These are phyloP conservation scores for Plutomurus gul DNA, from an alignment of 1,140 invertebrate species.

Conservation along the genomic window DNA sequence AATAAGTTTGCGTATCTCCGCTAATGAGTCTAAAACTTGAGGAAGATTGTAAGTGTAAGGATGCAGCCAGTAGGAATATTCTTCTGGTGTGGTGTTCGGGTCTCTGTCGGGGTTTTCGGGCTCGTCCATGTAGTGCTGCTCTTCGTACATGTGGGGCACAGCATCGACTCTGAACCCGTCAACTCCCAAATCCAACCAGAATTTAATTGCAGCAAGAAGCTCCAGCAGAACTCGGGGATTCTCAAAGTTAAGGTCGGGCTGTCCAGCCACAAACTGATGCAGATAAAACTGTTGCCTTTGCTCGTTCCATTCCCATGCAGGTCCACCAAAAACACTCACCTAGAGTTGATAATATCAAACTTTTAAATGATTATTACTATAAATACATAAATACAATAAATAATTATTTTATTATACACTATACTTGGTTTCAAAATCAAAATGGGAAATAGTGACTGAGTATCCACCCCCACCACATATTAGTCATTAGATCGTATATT, in stretches of 20 bases:
- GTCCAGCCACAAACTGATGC: slow-evolving; percentile 70
- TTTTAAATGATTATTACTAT: too few relatives aligned
- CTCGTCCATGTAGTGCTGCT: slow-evolving; percentile 59
- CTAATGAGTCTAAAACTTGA: neutral
- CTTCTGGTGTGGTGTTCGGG: neutral
- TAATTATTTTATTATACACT: neutral
- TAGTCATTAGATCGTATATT: too few relatives aligned
- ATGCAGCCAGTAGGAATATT: neutral
- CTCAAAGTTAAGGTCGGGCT: slow-evolving; percentile 77
- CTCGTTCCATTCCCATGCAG: slow-evolving; percentile 73
- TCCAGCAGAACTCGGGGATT: slow-evolving; percentile 66
- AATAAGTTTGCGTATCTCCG: neutral
- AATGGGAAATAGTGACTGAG: slow-evolving; percentile 67
- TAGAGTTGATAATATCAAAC: neutral
- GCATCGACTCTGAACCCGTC: slow-evolving; percentile 76
- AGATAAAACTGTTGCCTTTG: slow-evolving; percentile 72
- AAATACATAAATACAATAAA: neutral
- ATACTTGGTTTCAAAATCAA: slow-evolving; percentile 62
- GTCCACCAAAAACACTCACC: slow-evolving; percentile 65
- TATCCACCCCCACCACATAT: too few relatives aligned
- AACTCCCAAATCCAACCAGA: slow-evolving; percentile 76
- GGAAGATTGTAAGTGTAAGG: neutral
- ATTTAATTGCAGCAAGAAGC: slow-evolving; percentile 68
- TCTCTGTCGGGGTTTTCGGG: slow-evolving; percentile 20
- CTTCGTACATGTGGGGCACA: slow-evolving; percentile 67